Base-by-base conservation (phyloP, 1,140 invertebrate genomes). In the Brachionus manjavacas region DNA sequence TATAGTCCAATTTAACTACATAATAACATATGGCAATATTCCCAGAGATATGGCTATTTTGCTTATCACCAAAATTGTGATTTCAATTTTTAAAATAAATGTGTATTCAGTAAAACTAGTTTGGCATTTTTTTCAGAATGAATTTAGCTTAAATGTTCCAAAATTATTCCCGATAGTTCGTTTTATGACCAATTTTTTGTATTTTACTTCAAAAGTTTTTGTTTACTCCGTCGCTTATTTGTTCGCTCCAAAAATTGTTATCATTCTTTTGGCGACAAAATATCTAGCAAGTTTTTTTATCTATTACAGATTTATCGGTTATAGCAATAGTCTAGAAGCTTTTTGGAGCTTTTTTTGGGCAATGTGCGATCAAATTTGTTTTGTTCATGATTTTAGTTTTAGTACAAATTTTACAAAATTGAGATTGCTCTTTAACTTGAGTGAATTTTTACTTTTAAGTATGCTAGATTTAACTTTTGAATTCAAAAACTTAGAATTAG, bases 101-200 rank as follows among this genome's bases (percentile, higher is more conserved):
- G 7, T 72, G 4, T 72, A 39, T 72, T 72, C 35, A 20, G 39
- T 20, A 1, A 72, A 72, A 16, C 3, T 72, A 16, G 35, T 72
- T 20, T 12, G 35, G 12, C 68, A 72, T 72, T 72, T 72, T 72
- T 72, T 72, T 1, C 11, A 41, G 6, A n/a, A 8, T 16, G 68
- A 72, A 41, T 72, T 72, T 41, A 7, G 35, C 8, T 14, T 72
- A 16, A 11, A 20, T 8, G 3, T 72, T 41, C 31, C 68, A 1
- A 39, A 20, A 72, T 3, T 72, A 20, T 72, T 72, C 9, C 35
- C 16, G 0, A 20, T 72, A 6, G 12, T 72, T 16, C 68, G 68
- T 72, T 72, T 41, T n/a, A 72, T 72, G 68, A 41, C 68, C 2
- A 72, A 72, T 72, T 72, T 72, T 72, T 72, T 72, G 31, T 72